Evolutionary conservation across 2,113 vertebrate genomes (phyloP), one percentile per base, ranked within the genome.

Genomic region (Elachura formosa): DNA sequence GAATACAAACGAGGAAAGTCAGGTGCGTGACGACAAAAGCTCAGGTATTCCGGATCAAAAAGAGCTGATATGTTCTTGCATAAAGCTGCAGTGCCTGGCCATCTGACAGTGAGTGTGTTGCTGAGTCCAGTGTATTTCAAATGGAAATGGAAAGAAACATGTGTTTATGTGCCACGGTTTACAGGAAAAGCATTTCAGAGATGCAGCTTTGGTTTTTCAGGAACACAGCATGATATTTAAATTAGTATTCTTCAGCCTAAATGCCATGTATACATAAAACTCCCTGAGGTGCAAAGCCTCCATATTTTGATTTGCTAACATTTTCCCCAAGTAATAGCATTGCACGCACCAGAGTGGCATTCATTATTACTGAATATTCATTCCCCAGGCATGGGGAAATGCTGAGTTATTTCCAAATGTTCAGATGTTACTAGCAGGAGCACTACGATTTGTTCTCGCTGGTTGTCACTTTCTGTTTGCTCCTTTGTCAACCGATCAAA

Each of bases 1-100:
- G 99, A 97, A 98, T 98, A 45, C 99, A 99, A 95, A 99, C 98
- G 59, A 98, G 99, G 93, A 98, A 98, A 98, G 98, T 99, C 98
- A 98, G 99, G 99, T 99, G 94, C 73, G 98, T 98, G 71, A 72
- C 92, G 91, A 89, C 43, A 89, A 94, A 93, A 89, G 77, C 38
- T 36, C 80, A 56, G 63, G 88, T 69, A 67, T 36, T 93, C 64
- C 46, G 41, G 45, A 48, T 67, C 38, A 31, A 64, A 81, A 82
- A 69, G n/a, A 84, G 51, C 31, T 75, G 41, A 9, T 12, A 10
- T 7, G 3, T 51, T 43, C 83, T 80, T 75, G 55, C 64, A 69
- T 80, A 45, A 85, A 96, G 71, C 67, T n/a, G 69, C 49, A n/a
- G 4, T 58, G 19, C 14, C 43, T 94, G 62, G 5, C 75, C 55